Percentiles rank a stretch among this genome's conserved stretches.
phyloP scores from a whole-genome alignment of 2,113 vertebrate species.

The chimpanzee (Pan troglodytes) region NHGRI_mPanTro3-v2.1_pri NC_072409.2:71314501-71315000 shows the following conservation, averaged over 20 bases:
- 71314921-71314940: slow-evolving; percentile 17
- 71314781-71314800: background rate
- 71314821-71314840: background rate
- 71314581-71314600: slow-evolving; percentile 60
- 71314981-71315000: background rate
- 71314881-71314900: background rate
- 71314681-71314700: background rate
- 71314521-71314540: slow-evolving; percentile 70
- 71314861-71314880: background rate
- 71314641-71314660: slow-evolving; percentile 30
- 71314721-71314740: background rate
- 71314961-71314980: background rate
- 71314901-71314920: background rate
- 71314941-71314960: background rate
- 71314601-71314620: slow-evolving; percentile 61
- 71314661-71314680: slow-evolving; percentile 23
- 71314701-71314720: background rate
- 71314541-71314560: slow-evolving; percentile 59
- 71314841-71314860: background rate
- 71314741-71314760: background rate
- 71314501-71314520: slow-evolving; percentile 58
- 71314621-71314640: slow-evolving; percentile 46
- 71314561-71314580: background rate
- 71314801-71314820: background rate
- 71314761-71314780: background rate